Evolutionary conservation across 2,113 vertebrate species (phyloP), one percentile per base, ranked within the genome.

Genomic region (Sitta europaea): DNA sequence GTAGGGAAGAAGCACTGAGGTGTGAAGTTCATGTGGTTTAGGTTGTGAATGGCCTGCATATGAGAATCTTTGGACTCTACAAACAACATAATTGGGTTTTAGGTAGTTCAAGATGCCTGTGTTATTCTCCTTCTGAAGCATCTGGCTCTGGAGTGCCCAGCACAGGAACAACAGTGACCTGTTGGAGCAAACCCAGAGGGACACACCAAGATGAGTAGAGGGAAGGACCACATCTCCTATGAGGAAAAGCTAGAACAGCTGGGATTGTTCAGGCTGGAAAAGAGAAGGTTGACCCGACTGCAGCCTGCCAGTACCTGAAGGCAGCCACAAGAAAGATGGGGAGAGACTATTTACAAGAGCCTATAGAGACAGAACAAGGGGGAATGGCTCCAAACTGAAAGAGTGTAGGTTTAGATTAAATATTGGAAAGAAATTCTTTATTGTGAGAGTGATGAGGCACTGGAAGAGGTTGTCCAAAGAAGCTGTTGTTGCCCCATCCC

Each of bases 21-120:
- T 53, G 15, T 45, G 59, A 48, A 23, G 13, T 40, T 63, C 15
- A 8, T 12, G 12, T 58, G 23, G 7, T 10, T 80, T 88, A 36
- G 31, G 5, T 1, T 62, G 19, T 58, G 43, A 89, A 14, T 5
- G 2, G 8, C 17, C 31, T 54, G 5, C 1, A 0, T 47, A 23
- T 54, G 3, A 55, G 17, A 74, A 77, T 74, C 33, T 77, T 84
- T 47, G 38, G 35, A 59, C 20, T 47, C 14, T 42, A 3, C 25
- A 23, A 81, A 21, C 14, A 80, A 87, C 23, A 12, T 75, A 75
- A 87, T 21, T 4, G 7, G 0, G 0, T 47, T 84, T 84, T 29
- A 62, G 12, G 11, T 27, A 53, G 9, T 66, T 86, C 33, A 77
- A 27, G n/a, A 5, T 42, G 12, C 12, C 43, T 54, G 5, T 50